Evolutionary conservation across 1,140 invertebrate genomes (phyloP), one percentile per base, ranked within the genome.

Genomic region (Onthophagus taurus): DNA sequence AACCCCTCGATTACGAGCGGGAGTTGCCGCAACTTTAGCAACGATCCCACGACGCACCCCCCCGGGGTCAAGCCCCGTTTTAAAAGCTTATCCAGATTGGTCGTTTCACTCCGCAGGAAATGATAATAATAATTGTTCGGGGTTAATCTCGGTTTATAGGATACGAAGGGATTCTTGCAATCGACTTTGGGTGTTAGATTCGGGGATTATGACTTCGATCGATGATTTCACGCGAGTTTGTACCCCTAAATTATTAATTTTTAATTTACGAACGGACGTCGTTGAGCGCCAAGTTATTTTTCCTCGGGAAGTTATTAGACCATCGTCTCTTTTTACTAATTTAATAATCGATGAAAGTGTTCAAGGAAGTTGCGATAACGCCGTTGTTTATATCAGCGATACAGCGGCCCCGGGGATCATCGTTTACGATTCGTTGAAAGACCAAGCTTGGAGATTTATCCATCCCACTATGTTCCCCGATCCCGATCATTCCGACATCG

Each of bases 381-480:
- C 82, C 7, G 82, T 83, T 52, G 74, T 81, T 1, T 88, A 89
- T 58, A 83, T 88, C 31, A 75, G 74, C 12, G 85, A 89, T 53
- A 86, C 85, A 3, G 78, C 81, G 17, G 80, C 79, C 39, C 79
- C 82, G 48, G 85, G 82, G 79, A 69, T 89, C 9, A 67, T 88
- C 4, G 78, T 88, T 0, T 84, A 83, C 47, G 83, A 89, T 53
- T 76, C 73, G 11, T 61, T 69, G 2, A 74, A 71, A 17, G 81
- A 85, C 52, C 75, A 74, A 31, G 81, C 83, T 11, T 88, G 85
- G 84, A 69, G 85, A 34, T 63, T 84, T 0, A 70, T 75, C 2
- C 83, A 88, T 60, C 76, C 83, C 1, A 75, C 78, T 19, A 87
- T 89, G 83, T 83, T 81, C 57, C 85, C 85, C 0, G 75, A 88